Percentiles rank a stretch among this genome's conserved stretches.
Conservation (phyloP, 2,888 invertebrate species). For the Sceliomorpha sp. region DNA sequence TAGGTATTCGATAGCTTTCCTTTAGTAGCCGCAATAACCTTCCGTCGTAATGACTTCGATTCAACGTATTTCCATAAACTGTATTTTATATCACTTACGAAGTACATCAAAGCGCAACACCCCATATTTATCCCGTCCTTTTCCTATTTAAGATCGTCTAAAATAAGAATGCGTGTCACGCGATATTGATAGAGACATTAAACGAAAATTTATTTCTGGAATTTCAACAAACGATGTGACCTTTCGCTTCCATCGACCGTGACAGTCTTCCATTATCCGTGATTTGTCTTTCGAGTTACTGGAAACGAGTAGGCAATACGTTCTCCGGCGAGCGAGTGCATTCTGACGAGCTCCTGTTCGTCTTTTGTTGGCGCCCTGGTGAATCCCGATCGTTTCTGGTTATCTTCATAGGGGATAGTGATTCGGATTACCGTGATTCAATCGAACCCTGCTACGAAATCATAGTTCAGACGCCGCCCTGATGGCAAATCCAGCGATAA, state of each 20-base stretch:
- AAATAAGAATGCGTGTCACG: not conserved
- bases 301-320: conserved; percentile 32
- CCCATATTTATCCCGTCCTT: too few species aligned
- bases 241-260: conserved; percentile 50
- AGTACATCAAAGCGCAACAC: too few species aligned
- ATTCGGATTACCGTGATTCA: conserved; percentile 6
- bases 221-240: conserved; percentile 25
- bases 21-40: too few species aligned
- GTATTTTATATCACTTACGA: too few species aligned
- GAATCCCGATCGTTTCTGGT: conserved; percentile 9
- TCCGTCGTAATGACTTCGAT: too few species aligned
- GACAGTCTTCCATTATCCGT: conserved; percentile 53
- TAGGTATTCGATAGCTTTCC: too few species aligned
- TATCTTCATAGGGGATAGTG: conserved; percentile 1
- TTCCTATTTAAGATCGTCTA: too few species aligned
- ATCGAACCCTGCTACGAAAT: too few species aligned
- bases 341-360: conserved; percentile 9
- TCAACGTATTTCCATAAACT: too few species aligned
- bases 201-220: conserved; percentile 16
- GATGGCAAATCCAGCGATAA: too few species aligned
- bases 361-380: conserved; percentile 11
- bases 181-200: conserved; percentile 15
- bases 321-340: conserved; percentile 13
- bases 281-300: conserved; percentile 49
- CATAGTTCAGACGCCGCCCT: too few species aligned